Conservation (phyloP, 2,888 invertebrate species). For the Drosophila buzzatii region DNA sequence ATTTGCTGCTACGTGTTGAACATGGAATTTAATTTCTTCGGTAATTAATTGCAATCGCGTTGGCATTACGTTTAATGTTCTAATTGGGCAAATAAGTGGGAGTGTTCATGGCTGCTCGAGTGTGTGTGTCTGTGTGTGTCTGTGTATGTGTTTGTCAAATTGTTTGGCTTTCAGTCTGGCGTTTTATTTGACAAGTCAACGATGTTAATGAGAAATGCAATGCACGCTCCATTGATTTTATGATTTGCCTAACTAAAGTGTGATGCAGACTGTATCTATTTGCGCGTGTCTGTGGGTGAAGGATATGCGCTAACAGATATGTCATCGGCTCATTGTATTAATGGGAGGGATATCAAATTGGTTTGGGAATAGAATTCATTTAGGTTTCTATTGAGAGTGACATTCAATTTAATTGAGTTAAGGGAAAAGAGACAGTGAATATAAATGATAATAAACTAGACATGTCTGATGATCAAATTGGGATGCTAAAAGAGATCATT, state of each 20-base stretch:
- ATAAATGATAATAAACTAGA: background rate
- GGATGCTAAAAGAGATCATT: no score
- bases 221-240: constrained; percentile 57
- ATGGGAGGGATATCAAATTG: constrained; percentile 21
- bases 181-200: constrained; percentile 62
- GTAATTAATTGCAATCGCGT: constrained; percentile 82
- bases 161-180: constrained; percentile 42
- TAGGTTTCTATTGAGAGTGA: constrained; percentile 8
- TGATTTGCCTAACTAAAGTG: constrained; percentile 59
- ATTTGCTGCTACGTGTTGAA: constrained; percentile 76
- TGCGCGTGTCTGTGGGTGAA: background rate
- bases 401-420: constrained; percentile 19
- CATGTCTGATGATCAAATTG: background rate
- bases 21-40: constrained; percentile 80
- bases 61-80: constrained; percentile 78
- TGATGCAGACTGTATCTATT: constrained; percentile 6
- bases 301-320: background rate
- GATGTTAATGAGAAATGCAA: constrained; percentile 54
- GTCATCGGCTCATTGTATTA: constrained; percentile 36
- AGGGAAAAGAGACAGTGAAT: no score
- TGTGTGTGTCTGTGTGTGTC: constrained; percentile 5
- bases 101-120: constrained; percentile 1
- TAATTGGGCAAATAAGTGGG: constrained; percentile 63
- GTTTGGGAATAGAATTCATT: constrained; percentile 19
- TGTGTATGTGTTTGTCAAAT: constrained; percentile 32